Base-by-base conservation (phyloP, 1,140 invertebrate genomes). In the Thaumatotibia leucotreta region DNA sequence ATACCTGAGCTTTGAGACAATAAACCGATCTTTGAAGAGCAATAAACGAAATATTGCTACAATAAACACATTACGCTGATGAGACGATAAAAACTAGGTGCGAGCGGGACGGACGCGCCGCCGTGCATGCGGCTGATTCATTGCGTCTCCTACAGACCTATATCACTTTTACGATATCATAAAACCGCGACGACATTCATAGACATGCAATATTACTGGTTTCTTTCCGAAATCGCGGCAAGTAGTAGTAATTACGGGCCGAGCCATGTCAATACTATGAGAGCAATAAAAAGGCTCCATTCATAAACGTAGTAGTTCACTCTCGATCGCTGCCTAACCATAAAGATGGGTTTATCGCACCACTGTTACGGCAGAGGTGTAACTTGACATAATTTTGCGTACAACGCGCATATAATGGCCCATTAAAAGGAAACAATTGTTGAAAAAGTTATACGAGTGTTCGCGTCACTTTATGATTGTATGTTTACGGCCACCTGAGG, bases 381-480 rank as follows among this genome's bases (percentile, higher is more conserved):
- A 88, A 83, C 85, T 85, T 88, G 85, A 88, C 85, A 90, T 89
- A 86, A 85, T 89, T 91, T 89, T 88, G 84, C 85, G 85, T 89
- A 88, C 87, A 90, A 86, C 84, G 75, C 82, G 79, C 80, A 87
- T 86, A 89, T 91, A 88, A 91, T 89, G 82, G 83, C 72, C 85
- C 85, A 89, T 89, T 89, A 91, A 88, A 88, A 82, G 80, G 83
- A 88, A 91, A 91, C 86, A 88, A 89, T 91, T 87, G 88, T 89
- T 89, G 82, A 91, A 91, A 91, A 91, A 89, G 85, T 91, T 87
- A 87, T 84, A 87, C 79, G 84, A 86, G 84, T 84, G 77, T 79
- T 82, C 81, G 75, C 86, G 85, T 86, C 85, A 86, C 77, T 88
- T 89, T 87, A 89, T 91, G 86, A 87, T 86, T 88, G 82, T 84